Percentiles rank a stretch among this genome's conserved stretches.
phyloP scores from a whole-genome alignment of 2,888 invertebrate species.

The Acrocyrtus sp. region DNA sequence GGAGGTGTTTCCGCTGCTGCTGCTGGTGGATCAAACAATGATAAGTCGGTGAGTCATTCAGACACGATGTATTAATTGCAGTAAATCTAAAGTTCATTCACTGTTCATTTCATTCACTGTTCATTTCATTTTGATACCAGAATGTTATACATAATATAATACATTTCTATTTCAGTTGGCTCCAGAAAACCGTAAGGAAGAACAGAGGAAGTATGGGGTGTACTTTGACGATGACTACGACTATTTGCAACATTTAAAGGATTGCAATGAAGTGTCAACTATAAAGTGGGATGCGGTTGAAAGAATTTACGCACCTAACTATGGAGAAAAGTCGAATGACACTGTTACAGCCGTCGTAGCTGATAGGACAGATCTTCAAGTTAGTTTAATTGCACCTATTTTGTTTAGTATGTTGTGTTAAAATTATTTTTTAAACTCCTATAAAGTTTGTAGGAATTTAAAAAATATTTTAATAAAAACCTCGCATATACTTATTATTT shows the following conservation, averaged over 20 bases:
- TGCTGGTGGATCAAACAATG: not conserved
- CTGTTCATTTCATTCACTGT: not conserved
- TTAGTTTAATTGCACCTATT: not conserved
- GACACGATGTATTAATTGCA: too few relatives aligned
- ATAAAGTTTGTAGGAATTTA: not conserved
- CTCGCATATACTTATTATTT: too few relatives aligned
- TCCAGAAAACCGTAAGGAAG: slow-evolving; percentile 72
- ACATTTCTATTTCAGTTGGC: slow-evolving; percentile 64
- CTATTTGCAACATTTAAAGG: slow-evolving; percentile 90
- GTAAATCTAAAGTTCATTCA: too few relatives aligned
- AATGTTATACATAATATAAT: too few relatives aligned
- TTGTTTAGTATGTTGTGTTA: not conserved
- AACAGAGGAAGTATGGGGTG: slow-evolving; percentile 87
- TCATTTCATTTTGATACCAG: too few relatives aligned
- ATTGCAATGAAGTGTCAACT: slow-evolving; percentile 66
- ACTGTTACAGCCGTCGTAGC: not conserved
- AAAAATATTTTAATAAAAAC: too few relatives aligned
- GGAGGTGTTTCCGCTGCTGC: slow-evolving; percentile 14
- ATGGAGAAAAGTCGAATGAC: too few relatives aligned
- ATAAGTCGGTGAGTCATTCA: not conserved
- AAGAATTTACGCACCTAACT: slow-evolving; percentile 51
- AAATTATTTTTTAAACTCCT: not conserved
- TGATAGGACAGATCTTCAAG: not conserved
- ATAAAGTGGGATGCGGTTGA: slow-evolving; percentile 64
- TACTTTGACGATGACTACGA: slow-evolving; percentile 96